These are phyloP conservation scores for Psilanteris sp. DNA, from an alignment of 1,140 invertebrate genomes.

Conservation along the genomic window DNA sequence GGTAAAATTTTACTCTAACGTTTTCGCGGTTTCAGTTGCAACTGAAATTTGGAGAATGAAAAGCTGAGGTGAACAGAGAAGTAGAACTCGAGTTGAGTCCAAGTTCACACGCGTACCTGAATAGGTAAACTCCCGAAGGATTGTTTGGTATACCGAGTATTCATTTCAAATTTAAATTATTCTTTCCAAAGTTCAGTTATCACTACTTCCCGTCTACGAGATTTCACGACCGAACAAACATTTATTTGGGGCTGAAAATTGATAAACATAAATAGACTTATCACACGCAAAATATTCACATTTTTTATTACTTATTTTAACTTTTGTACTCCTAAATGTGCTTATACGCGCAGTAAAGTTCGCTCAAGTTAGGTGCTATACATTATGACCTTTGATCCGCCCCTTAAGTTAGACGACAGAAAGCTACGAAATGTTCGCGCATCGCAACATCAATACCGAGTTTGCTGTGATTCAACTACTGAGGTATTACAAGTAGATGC, in stretches of 20 bases:
- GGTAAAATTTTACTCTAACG: too few relatives aligned
- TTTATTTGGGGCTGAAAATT: too few relatives aligned
- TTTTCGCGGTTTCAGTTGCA: too few relatives aligned
- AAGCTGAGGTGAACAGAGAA: neutral
- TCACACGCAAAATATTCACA: too few relatives aligned
- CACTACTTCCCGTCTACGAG: too few relatives aligned
- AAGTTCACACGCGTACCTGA: constrained; percentile 9
- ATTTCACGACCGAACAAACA: too few relatives aligned
- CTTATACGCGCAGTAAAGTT: constrained; percentile 43
- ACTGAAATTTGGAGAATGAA: too few relatives aligned
- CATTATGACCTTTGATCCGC: constrained; percentile 62
- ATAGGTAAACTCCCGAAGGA: constrained; percentile 4
- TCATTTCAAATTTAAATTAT: too few relatives aligned
- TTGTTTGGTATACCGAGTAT: constrained; percentile 13
- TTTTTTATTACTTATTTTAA: constrained; percentile 46
- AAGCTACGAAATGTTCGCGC: constrained; percentile 62
- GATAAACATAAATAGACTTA: too few relatives aligned
- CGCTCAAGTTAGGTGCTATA: constrained; percentile 52
- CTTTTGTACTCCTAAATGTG: too few relatives aligned
- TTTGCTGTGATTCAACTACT: constrained; percentile 62
- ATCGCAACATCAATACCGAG: constrained; percentile 43
- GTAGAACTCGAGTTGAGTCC: neutral
- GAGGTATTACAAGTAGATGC: constrained; percentile 58
- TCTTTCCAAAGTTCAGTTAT: too few relatives aligned
- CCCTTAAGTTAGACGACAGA: constrained; percentile 54